Evolutionary conservation across 2,888 invertebrate genomes (phyloP).

Genomic region (Griposia aprilina): DNA sequence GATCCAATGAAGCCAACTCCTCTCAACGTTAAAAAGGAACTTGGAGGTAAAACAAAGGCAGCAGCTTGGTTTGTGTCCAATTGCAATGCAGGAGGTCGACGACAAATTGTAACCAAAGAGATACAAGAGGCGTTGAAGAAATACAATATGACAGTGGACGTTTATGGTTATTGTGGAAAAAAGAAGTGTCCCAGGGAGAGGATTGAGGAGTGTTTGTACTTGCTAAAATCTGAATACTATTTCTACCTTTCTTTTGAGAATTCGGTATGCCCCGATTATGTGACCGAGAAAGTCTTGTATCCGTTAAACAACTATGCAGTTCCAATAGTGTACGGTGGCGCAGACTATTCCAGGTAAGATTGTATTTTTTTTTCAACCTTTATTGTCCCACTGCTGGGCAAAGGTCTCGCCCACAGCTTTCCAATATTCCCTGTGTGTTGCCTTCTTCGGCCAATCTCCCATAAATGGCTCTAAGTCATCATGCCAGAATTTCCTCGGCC

Average conservation of each 20-base stretch:
- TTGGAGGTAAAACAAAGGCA: conserved; percentile 77
- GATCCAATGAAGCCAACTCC: conserved; percentile 72
- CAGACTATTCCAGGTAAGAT: conserved; percentile 90
- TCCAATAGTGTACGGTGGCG: conserved; percentile 93
- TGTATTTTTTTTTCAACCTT: no score
- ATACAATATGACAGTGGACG: conserved; percentile 76
- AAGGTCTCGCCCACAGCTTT: no score
- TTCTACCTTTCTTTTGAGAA: conserved; percentile 86
- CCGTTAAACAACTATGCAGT: conserved; percentile 90
- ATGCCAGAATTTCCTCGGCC: no score
- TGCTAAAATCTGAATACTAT: conserved; percentile 80
- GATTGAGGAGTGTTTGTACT: conserved; percentile 75
- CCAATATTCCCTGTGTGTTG: no score
- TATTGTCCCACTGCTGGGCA: no score
- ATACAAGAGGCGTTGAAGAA: conserved; percentile 71
- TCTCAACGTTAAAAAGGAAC: conserved; percentile 67
- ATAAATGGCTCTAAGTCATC: no score
- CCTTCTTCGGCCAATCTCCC: no score
- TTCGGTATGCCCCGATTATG: conserved; percentile 81
- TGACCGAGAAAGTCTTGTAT: conserved; percentile 82
- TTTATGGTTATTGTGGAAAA: conserved; percentile 82
- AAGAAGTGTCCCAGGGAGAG: conserved; percentile 75
- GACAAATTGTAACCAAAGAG: conserved; percentile 67
- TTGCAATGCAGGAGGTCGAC: conserved; percentile 73
- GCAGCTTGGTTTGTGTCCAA: conserved; percentile 85